Conservation (phyloP, 1,140 invertebrate species). For the Drosophila pruinosa region DNA sequence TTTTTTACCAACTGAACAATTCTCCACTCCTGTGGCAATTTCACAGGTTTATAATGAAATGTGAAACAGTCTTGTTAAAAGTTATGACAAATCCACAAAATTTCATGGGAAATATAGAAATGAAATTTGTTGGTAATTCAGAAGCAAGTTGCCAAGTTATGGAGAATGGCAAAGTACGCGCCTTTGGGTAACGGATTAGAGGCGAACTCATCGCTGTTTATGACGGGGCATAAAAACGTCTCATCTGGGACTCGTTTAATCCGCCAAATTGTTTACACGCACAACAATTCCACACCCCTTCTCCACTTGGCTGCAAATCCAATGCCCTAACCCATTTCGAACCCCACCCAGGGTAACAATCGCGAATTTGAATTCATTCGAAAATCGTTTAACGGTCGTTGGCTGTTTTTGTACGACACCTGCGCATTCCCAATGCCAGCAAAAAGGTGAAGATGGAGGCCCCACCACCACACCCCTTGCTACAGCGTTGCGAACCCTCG, state of each 20-base stretch:
- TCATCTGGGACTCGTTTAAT: constrained; percentile 79
- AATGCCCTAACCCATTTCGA: constrained; percentile 10
- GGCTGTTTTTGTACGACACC: constrained; percentile 65
- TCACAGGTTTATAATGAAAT: too few species aligned
- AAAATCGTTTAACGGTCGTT: constrained; percentile 73
- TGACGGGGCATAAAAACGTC: constrained; percentile 71
- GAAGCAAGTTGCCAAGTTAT: background rate
- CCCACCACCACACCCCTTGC: background rate
- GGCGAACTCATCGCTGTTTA: constrained; percentile 47
- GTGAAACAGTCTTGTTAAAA: background rate
- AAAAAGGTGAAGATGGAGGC: constrained; percentile 22
- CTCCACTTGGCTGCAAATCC: background rate
- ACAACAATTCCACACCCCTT: constrained; percentile 9
- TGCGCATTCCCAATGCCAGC: constrained; percentile 59
- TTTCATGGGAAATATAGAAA: background rate
- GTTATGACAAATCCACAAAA: background rate
- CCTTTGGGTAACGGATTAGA: constrained; percentile 36
- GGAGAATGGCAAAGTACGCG: constrained; percentile 3
- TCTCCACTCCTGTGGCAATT: too few species aligned
- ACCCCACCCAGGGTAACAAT: constrained; percentile 43
- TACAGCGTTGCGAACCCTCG: background rate
- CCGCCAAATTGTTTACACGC: constrained; percentile 73
- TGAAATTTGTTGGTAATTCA: background rate
- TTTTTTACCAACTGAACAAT: too few species aligned
- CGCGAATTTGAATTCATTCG: constrained; percentile 77